A percentile compares a stretch with the other conserved stretches of the same genome.
These are phyloP conservation scores for Rhegmatorhina hoffmannsi DNA, from an alignment of 2,113 vertebrate genomes.

Conservation along the genomic window DNA sequence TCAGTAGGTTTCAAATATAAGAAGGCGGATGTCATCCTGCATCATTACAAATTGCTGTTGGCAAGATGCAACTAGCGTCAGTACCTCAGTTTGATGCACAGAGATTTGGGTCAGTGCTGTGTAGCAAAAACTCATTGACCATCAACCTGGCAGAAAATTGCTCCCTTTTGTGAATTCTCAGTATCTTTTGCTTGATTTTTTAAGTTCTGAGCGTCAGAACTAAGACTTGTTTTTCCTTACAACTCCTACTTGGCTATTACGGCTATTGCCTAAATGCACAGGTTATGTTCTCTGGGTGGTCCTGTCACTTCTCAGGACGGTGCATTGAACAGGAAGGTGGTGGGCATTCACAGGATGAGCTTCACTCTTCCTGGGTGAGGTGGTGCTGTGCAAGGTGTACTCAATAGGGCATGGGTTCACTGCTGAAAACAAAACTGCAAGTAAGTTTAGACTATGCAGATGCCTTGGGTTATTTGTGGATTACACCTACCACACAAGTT, in stretches of 20 bases:
- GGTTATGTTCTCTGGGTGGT: background rate
- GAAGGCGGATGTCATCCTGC: background rate
- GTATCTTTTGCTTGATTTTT: background rate
- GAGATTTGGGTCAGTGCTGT: background rate
- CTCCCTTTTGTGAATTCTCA: background rate
- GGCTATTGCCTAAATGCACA: background rate
- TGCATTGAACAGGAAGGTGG: background rate
- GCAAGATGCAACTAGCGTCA: background rate
- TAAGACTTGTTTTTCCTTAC: background rate
- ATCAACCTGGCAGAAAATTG: background rate
- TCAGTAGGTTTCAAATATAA: background rate
- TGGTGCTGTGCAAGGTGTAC: background rate
- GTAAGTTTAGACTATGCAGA: background rate
- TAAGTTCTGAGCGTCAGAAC: background rate
- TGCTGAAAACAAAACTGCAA: background rate
- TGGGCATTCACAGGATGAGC: background rate
- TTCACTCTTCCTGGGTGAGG: background rate
- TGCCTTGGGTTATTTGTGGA: slow-evolving; percentile 1
- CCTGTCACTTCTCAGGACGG: background rate
- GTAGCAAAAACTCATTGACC: background rate
- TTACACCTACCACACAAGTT: background rate
- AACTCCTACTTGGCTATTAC: background rate
- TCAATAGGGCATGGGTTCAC: background rate
- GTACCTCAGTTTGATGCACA: background rate
- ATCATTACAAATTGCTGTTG: background rate